Conservation (phyloP, 2,888 invertebrate species). For the Dynastes hyllus region DNA sequence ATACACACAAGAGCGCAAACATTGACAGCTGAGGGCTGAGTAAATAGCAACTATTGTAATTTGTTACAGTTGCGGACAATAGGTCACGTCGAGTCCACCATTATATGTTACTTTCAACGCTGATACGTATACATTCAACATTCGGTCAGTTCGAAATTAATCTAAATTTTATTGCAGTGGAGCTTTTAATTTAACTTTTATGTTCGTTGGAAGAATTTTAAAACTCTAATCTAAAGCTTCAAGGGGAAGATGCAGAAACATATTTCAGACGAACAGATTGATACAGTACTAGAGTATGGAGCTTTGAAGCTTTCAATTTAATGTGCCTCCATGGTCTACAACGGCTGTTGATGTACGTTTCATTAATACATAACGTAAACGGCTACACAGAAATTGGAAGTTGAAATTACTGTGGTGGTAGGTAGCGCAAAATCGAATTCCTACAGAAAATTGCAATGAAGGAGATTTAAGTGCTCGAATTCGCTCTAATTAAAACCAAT, state of each 20-base stretch:
- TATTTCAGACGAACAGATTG: too few relatives aligned
- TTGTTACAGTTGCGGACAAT: conserved; percentile 58
- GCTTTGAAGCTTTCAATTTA: conserved; percentile 10
- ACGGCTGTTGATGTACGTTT: too few relatives aligned
- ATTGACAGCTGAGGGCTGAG: conserved; percentile 58
- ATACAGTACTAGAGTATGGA: too few relatives aligned
- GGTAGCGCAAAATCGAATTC: neutral
- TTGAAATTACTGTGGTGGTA: too few relatives aligned
- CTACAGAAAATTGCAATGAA: conserved; percentile 4
- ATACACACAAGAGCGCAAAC: conserved; percentile 54
- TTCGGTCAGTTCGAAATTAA: conserved; percentile 20
- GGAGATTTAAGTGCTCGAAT: neutral
- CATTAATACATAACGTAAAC: too few relatives aligned
- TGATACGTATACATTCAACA: conserved; percentile 29
- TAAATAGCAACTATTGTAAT: conserved; percentile 59
- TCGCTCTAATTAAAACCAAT: conserved; percentile 30
- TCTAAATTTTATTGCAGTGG: conserved; percentile 36
- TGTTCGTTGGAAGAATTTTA: neutral
- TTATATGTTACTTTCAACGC: conserved; percentile 38
- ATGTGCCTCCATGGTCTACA: neutral
- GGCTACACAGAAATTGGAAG: too few relatives aligned
- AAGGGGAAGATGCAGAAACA: neutral
- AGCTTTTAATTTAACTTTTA: conserved; percentile 21
- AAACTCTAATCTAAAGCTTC: neutral
- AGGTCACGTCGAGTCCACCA: conserved; percentile 55